Base-by-base conservation (phyloP, 2,888 invertebrate genomes). In the Cheilosia grossa region DNA sequence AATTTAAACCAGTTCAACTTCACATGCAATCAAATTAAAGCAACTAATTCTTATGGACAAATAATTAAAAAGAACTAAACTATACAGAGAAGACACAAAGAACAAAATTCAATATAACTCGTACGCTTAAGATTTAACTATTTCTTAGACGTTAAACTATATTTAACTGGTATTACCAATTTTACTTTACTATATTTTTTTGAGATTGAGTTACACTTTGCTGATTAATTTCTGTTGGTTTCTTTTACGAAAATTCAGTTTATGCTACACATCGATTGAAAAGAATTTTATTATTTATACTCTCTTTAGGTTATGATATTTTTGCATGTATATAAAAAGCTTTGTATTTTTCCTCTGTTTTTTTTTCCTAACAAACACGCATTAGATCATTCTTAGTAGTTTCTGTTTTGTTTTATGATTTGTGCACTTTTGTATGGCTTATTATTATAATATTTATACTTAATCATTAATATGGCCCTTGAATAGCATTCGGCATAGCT, bases 401-500 rank as follows among this genome's bases (percentile, higher is more conserved):
- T 59, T 59, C 10, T 33, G 49, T 15, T 49, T 51, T 19, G 9
- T 51, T 51, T 51, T 37, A 24, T 53, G 17, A 19, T 63, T 47
- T 66, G 66, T 66, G 64, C 64, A 49, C 15, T 51, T 37, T 51
- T 37, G 6, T 37, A 37, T 37, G 64, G 37, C 64, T 49, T 64
- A 15, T 19, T 13, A 33, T 33, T 33, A 33, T 44, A 4, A 44
- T 44, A 42, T 42, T 15, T 59, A 44, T 51, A 51, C 30, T 79
- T 87, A 88, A 61, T 88, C 86, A 80, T 78, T 88, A 44, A 89
- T 63, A 75, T 88, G 87, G 44, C 88, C 88, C 59, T 90, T 90
- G 66, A 90, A 90, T 27, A 90, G 87, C 89, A 90, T 90, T 33
- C 89, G 88, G 75, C 89, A 90, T n/a, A 89, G 72, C 69, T 90